phyloP scores from a whole-genome alignment of 2,888 invertebrate genomes.

The Ligdia adustata region DNA sequence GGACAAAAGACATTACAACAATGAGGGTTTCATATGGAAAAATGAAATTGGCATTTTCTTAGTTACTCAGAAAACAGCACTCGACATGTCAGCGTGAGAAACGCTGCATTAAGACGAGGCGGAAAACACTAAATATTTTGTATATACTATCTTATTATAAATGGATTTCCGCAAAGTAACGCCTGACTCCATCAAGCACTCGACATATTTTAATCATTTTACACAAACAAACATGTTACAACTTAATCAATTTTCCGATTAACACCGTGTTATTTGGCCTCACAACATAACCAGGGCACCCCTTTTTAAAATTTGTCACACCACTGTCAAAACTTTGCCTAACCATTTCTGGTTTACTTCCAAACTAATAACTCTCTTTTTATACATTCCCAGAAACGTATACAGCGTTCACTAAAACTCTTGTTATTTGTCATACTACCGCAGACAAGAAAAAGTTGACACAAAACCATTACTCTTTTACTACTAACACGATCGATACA shows the following conservation, averaged over 20 bases:
- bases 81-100: too few species aligned
- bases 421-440: too few species aligned
- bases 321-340: neutral
- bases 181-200: too few species aligned
- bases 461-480: slow-evolving; percentile 5
- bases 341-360: slow-evolving; percentile 8
- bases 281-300: slow-evolving; percentile 42
- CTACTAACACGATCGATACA: neutral
- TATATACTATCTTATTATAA: too few species aligned
- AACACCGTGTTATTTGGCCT: slow-evolving; percentile 50
- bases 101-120: too few species aligned
- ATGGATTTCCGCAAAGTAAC: too few species aligned
- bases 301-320: slow-evolving; percentile 37
- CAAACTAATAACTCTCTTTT: neutral
- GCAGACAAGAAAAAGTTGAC: too few species aligned
- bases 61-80: too few species aligned
- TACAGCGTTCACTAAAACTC: neutral
- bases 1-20: too few species aligned
- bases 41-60: too few species aligned
- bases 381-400: neutral
- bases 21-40: too few species aligned
- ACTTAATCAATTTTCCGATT: slow-evolving; percentile 29
- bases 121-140: too few species aligned
- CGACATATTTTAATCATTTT: neutral
- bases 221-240: slow-evolving; percentile 15